phyloP scores from a whole-genome alignment of 1,140 invertebrate genomes.

The Choristoneura fumiferana region DNA sequence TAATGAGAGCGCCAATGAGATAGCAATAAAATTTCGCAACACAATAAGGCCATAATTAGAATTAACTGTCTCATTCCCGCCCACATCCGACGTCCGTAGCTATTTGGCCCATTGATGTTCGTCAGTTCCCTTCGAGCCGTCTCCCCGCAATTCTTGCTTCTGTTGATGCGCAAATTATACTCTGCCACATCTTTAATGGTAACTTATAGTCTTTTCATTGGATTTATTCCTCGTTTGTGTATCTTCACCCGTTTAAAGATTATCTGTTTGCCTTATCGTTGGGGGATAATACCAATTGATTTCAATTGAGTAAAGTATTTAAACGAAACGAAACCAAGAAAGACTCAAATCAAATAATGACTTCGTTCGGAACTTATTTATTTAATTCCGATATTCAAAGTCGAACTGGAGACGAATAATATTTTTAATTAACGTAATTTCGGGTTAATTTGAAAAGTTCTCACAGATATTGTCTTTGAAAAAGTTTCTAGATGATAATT shows the following conservation, averaged over 20 bases:
- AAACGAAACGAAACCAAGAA: not conserved
- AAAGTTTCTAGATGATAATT: not conserved
- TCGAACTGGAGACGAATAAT: not conserved
- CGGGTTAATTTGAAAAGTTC: not conserved
- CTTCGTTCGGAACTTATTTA: not conserved
- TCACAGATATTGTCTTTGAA: not conserved
- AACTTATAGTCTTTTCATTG: conserved; percentile 35
- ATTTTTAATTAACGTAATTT: not conserved
- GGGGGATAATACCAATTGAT: conserved; percentile 5
- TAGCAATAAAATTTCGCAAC: conserved; percentile 73
- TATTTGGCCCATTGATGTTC: conserved; percentile 47
- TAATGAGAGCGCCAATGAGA: conserved; percentile 74
- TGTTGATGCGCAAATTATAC: conserved; percentile 5
- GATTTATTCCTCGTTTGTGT: conserved; percentile 23
- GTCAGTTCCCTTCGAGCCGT: conserved; percentile 31
- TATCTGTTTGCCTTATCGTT: conserved; percentile 14
- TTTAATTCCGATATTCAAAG: not conserved
- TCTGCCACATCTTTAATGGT: conserved; percentile 25
- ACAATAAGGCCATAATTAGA: conserved; percentile 75
- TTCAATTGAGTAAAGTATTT: not conserved
- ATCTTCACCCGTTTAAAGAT: not conserved
- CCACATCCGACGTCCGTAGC: conserved; percentile 63
- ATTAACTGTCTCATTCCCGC: conserved; percentile 74
- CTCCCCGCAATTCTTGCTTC: conserved; percentile 5
- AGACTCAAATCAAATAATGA: not conserved